Conservation (phyloP, 2,113 vertebrate genomes). For the Ammodytes dubius region DNA sequence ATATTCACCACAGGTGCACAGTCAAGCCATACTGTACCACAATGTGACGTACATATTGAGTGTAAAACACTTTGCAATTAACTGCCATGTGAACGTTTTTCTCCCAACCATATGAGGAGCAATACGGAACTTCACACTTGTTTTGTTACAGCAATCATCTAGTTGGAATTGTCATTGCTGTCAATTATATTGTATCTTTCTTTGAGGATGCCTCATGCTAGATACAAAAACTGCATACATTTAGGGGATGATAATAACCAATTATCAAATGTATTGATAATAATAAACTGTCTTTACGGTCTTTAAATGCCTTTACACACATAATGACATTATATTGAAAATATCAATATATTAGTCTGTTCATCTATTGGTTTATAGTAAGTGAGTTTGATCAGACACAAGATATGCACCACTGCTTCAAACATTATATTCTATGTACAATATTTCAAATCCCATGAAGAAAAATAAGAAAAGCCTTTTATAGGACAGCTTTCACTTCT, state of each 20-base stretch:
- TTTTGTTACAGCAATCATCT: conserved; percentile 5
- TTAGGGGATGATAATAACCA: not conserved
- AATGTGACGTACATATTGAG: conserved; percentile 17
- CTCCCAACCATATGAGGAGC: not conserved
- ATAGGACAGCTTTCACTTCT: conserved; percentile 1
- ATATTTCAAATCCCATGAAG: not conserved
- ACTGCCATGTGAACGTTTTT: not conserved
- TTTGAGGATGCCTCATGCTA: not conserved
- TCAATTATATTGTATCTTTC: not conserved
- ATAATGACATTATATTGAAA: not conserved
- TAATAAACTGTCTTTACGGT: not conserved
- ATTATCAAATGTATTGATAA: not conserved
- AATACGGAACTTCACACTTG: not conserved
- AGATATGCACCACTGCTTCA: not conserved
- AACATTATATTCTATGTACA: not conserved
- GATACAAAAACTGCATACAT: not conserved
- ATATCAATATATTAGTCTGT: not conserved
- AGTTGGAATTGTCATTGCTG: not conserved
- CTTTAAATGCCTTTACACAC: not conserved
- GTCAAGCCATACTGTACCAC: not conserved
- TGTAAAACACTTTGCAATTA: not conserved
- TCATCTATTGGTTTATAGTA: not conserved
- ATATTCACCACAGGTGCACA: not conserved
- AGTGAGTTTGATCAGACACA: not conserved
- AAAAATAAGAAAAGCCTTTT: conserved; percentile 9